These are phyloP conservation scores for Drusus annulatus DNA, from an alignment of 1,140 invertebrate genomes.

Conservation along the genomic window DNA sequence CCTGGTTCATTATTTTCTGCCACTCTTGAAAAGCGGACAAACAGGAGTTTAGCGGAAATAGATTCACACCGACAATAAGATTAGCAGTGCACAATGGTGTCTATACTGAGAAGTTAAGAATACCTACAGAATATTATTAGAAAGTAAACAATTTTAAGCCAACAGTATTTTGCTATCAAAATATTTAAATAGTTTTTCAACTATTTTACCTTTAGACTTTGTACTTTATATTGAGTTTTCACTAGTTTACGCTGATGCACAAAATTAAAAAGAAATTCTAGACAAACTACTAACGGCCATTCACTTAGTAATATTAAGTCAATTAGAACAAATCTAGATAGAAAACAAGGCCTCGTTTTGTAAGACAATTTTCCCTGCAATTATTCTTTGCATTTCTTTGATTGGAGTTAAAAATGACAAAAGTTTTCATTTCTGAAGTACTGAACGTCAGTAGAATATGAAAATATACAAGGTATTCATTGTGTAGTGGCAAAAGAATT, in stretches of 20 bases:
- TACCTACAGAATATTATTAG: neutral
- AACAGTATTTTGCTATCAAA: neutral
- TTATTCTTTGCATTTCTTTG: too few species aligned
- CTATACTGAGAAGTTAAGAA: neutral
- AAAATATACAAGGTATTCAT: neutral
- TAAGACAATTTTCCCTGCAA: neutral
- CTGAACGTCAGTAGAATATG: neutral
- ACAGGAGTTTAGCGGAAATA: too few species aligned
- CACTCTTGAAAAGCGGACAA: too few species aligned
- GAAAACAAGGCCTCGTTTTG: conserved; percentile 1
- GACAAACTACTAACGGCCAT: neutral
- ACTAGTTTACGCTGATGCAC: neutral
- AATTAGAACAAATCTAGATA: neutral
- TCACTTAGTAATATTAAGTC: conserved; percentile 1
- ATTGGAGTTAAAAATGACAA: too few species aligned
- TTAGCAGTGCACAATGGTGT: conserved; percentile 9
- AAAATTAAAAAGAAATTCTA: neutral
- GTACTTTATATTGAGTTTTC: neutral
- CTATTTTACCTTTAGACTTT: neutral
- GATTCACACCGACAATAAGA: neutral
- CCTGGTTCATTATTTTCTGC: too few species aligned
- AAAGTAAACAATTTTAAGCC: neutral
- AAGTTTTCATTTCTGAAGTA: too few species aligned
- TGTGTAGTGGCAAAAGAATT: neutral
- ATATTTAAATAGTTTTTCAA: neutral